phyloP scores from a whole-genome alignment of 2,113 vertebrate species.

The Leiothrix lutea region DNA sequence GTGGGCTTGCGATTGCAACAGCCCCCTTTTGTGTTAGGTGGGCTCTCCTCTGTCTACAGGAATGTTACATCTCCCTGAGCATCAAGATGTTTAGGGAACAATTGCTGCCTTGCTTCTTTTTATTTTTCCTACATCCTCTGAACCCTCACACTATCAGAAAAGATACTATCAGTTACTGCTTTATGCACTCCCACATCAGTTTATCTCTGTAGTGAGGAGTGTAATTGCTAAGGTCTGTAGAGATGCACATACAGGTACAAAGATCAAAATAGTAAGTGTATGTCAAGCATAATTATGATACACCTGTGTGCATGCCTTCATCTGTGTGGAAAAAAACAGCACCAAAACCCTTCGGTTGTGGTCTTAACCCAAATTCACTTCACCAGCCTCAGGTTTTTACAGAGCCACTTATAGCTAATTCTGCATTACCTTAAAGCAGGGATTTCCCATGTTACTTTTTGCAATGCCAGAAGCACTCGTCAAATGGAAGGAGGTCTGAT shows the following conservation, averaged over 20 bases:
- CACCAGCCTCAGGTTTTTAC: background rate
- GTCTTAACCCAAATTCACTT: slow-evolving; percentile 41
- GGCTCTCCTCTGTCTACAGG: background rate
- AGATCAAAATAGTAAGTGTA: background rate
- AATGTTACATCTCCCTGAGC: background rate
- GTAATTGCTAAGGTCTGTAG: background rate
- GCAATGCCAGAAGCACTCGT: slow-evolving; percentile 12
- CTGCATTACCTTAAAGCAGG: slow-evolving; percentile 36
- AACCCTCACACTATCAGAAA: background rate
- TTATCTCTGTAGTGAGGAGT: background rate
- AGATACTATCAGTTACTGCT: background rate
- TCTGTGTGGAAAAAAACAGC: background rate
- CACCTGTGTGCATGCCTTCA: background rate
- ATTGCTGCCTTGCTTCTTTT: background rate
- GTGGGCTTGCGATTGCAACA: background rate
- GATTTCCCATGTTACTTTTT: slow-evolving; percentile 36
- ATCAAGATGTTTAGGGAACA: background rate
- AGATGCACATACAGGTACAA: background rate
- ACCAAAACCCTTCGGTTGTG: slow-evolving; percentile 7
- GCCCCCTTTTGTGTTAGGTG: background rate
- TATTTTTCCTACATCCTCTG: background rate
- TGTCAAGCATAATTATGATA: slow-evolving; percentile 15
- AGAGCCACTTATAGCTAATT: slow-evolving; percentile 19
- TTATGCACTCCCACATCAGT: background rate
- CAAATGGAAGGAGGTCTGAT: slow-evolving; percentile 9